Conservation (phyloP, 1,140 invertebrate genomes). For the Drosophila fuyamai region DNA sequence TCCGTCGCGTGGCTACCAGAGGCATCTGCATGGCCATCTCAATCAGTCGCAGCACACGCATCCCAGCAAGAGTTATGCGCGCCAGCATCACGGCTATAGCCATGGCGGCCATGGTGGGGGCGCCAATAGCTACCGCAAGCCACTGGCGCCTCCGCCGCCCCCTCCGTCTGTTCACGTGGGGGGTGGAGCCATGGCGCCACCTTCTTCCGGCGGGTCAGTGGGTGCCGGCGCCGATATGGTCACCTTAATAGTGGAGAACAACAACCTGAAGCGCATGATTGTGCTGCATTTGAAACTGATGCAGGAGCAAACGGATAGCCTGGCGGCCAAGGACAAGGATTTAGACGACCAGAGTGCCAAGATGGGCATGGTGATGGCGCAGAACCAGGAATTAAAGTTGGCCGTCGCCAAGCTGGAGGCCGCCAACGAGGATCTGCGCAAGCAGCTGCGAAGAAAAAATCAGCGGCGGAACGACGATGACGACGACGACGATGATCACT, state of each 20-base stretch:
- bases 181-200: slow-evolving; percentile 27
- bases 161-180: not conserved
- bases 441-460: slow-evolving; percentile 43
- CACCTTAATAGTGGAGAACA: slow-evolving; percentile 68
- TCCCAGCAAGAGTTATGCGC: slow-evolving; percentile 39
- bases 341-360: slow-evolving; percentile 75
- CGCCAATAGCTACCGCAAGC: slow-evolving; percentile 41
- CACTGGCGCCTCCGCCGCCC: slow-evolving; percentile 4
- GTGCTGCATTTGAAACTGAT: slow-evolving; percentile 90
- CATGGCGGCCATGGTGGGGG: slow-evolving; percentile 17
- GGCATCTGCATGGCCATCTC: slow-evolving; percentile 6
- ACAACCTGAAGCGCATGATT: slow-evolving; percentile 85
- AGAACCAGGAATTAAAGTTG: slow-evolving; percentile 58
- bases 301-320: slow-evolving; percentile 90
- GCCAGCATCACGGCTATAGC: slow-evolving; percentile 30
- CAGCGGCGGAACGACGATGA: slow-evolving; percentile 31
- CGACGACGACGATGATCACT: slow-evolving; percentile 46
- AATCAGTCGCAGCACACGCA: slow-evolving; percentile 4
- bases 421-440: slow-evolving; percentile 51
- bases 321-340: slow-evolving; percentile 89
- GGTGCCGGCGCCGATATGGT: slow-evolving; percentile 44
- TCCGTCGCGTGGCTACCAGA: slow-evolving; percentile 18
- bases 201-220: slow-evolving; percentile 15
- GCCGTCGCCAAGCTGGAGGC: slow-evolving; percentile 46
- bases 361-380: slow-evolving; percentile 39